These are phyloP conservation scores for Drosophila tristis DNA, from an alignment of 1,140 invertebrate genomes.

Conservation along the genomic window DNA sequence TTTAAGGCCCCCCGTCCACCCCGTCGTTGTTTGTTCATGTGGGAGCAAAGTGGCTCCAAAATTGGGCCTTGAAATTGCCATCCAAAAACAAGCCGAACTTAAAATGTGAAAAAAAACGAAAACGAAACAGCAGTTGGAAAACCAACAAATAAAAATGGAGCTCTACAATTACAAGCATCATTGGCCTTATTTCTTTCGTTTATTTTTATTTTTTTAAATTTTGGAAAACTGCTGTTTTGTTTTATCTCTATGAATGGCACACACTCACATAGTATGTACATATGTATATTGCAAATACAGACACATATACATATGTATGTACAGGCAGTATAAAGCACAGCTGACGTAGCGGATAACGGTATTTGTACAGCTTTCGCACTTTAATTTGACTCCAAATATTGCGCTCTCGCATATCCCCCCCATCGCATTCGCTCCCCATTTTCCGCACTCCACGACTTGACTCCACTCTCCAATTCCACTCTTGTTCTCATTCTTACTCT, in stretches of 20 bases:
- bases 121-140: constrained; percentile 42
- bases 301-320: not conserved
- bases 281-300: constrained; percentile 6
- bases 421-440: constrained; percentile 23
- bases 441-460: constrained; percentile 50
- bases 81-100: constrained; percentile 10
- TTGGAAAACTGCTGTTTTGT: constrained; percentile 27
- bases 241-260: constrained; percentile 28
- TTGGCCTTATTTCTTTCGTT: constrained; percentile 72
- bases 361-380: constrained; percentile 74
- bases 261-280: constrained; percentile 3
- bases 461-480: not conserved
- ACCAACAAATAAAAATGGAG: constrained; percentile 43
- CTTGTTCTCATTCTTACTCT: constrained; percentile 1
- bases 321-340: constrained; percentile 14
- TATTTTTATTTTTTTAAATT: constrained; percentile 32
- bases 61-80: constrained; percentile 59
- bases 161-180: constrained; percentile 79
- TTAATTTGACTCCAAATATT: constrained; percentile 13
- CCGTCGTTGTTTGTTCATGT: constrained; percentile 50
- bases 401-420: not conserved
- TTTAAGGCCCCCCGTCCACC: constrained; percentile 37
- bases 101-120: constrained; percentile 2
- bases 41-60: constrained; percentile 12
- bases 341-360: constrained; percentile 60